Base-by-base conservation (phyloP, 1,140 invertebrate genomes). In the Drosophila santomea region DNA sequence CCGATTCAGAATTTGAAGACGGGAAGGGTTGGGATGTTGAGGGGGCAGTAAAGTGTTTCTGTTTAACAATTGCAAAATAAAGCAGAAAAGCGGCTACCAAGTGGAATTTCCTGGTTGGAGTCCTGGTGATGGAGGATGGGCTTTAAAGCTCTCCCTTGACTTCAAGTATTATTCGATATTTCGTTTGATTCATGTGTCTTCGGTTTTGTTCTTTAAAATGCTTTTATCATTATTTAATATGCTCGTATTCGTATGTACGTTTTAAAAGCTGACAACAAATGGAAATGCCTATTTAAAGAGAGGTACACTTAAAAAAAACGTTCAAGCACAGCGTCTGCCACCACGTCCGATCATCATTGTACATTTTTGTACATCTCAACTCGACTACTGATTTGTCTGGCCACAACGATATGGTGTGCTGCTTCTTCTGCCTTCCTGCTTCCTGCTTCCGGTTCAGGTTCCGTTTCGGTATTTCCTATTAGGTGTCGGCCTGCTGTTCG, bases 201-300 rank as follows among this genome's bases (percentile, higher is more conserved):
- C 64, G 48, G 39, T 63, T 63, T 74, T 63, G 41, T 54, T 68
- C 10, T 64, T 86, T 81, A 86, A 86, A 86, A 78, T 86, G 83
- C 67, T 56, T 73, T 77, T 43, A 58, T 56, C 80, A 80, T 74
- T 84, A 78, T 74, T 67, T 48, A 47, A 72, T 74, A 76, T 82
- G 45, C 74, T 81, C 61, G 81, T 88, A 74, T 80, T 80, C 61
- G 81, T 88, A 74, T 80, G 78, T 89, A 90, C 59, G 80, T 80
- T 78, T 84, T 81, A 80, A 89, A 89, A 89, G 84, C 84, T 90
- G 84, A 89, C 84, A 89, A 89, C 84, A 89, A 89, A 89, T 89
- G 79, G 80, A 89, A 89, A 84, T 89, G 79, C 84, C 78, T 89
- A 84, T 78, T 50, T 62, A 78, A 43, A 69, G 69, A 82, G 78